These are phyloP conservation scores for Ceramica pisi DNA, from an alignment of 2,888 invertebrate genomes.

Conservation along the genomic window DNA sequence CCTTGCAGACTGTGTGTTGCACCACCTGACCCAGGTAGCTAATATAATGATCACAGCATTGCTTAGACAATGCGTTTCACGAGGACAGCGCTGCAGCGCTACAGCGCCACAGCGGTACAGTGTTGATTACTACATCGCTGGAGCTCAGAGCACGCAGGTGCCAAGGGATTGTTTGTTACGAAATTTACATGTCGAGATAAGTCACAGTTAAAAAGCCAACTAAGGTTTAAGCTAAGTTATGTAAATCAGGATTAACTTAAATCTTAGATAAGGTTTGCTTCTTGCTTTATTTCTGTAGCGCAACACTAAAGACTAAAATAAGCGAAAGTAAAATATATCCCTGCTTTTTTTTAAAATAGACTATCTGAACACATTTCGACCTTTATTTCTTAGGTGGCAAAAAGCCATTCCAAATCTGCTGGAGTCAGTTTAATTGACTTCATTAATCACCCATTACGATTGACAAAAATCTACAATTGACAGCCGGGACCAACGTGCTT, in stretches of 20 bases:
- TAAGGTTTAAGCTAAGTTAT: neutral
- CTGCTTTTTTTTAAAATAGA: neutral
- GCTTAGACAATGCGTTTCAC: constrained; percentile 44
- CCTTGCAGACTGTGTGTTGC: constrained; percentile 30
- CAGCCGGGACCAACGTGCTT: too few species aligned
- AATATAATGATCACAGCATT: constrained; percentile 43
- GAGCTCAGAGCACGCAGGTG: neutral
- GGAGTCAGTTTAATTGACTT: too few species aligned
- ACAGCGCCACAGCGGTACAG: neutral
- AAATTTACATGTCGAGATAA: constrained; percentile 18
- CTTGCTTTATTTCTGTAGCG: neutral
- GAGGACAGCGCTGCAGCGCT: constrained; percentile 7
- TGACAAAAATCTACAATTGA: too few species aligned
- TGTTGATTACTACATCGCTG: neutral
- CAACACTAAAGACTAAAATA: neutral
- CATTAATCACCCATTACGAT: too few species aligned
- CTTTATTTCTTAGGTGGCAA: too few species aligned
- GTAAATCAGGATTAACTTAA: constrained; percentile 15
- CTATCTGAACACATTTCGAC: too few species aligned
- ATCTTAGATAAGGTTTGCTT: neutral
- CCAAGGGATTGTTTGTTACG: neutral
- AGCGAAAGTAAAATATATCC: neutral
- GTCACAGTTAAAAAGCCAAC: constrained; percentile 18
- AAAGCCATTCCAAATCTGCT: too few species aligned
- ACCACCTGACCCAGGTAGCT: constrained; percentile 24